A percentile compares a stretch with the other conserved stretches of the same genome.
Evolutionary conservation across 2,888 invertebrate genomes (phyloP).

Genomic region (Dexiosoma caninum): DNA sequence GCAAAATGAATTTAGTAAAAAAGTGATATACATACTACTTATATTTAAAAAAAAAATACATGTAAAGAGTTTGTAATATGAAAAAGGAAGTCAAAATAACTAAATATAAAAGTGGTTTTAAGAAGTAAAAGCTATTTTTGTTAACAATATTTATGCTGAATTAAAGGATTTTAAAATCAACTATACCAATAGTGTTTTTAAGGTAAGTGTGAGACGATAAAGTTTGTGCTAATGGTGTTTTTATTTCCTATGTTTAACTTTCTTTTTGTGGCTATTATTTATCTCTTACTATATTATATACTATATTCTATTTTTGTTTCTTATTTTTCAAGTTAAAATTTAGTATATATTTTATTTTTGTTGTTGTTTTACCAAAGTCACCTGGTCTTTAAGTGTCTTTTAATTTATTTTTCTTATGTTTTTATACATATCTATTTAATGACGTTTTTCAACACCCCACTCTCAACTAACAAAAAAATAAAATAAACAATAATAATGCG

Average conservation of each 20-base stretch:
- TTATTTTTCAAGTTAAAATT: neutral
- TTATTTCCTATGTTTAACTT: neutral
- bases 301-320: slow-evolving; percentile 7
- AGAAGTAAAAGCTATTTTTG: neutral
- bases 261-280: neutral
- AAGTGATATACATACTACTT: neutral
- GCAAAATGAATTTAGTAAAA: neutral
- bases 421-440: neutral
- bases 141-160: neutral
- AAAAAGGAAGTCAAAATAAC: neutral
- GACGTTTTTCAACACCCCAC: neutral
- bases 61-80: neutral
- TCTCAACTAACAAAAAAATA: neutral
- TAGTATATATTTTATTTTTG: slow-evolving; percentile 22
- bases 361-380: slow-evolving; percentile 51
- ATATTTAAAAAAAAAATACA: too few relatives aligned
- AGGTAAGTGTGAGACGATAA: slow-evolving; percentile 31
- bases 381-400: slow-evolving; percentile 26
- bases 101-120: neutral
- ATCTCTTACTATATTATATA: neutral
- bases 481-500: neutral
- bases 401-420: neutral
- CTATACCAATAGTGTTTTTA: neutral
- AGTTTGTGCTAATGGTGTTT: neutral
- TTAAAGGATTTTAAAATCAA: slow-evolving; percentile 2